These are phyloP conservation scores for Podarcis muralis DNA, from an alignment of 2,113 vertebrate genomes.

Conservation along the genomic window DNA sequence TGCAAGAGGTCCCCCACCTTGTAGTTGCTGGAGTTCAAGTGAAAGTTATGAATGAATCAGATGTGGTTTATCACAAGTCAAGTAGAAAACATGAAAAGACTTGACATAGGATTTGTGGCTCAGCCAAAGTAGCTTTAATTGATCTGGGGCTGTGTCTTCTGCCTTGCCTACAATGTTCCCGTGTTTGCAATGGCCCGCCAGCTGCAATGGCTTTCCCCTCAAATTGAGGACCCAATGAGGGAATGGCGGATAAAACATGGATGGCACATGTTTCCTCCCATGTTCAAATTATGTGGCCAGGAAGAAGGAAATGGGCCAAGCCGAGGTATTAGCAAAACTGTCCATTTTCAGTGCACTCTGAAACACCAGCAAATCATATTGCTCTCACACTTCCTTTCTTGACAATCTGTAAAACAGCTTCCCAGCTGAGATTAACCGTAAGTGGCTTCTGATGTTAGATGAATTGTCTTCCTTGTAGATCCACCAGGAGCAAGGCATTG, in stretches of 20 bases:
- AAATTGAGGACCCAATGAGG: background rate
- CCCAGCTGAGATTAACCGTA: constrained; percentile 5
- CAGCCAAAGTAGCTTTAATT: constrained; percentile 8
- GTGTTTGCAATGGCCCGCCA: background rate
- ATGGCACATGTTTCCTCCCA: background rate
- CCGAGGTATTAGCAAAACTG: background rate
- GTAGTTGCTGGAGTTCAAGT: background rate
- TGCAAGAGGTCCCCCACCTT: background rate
- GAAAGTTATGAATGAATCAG: background rate
- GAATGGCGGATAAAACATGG: background rate
- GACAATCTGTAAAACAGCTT: constrained; percentile 28
- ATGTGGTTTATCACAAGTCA: background rate
- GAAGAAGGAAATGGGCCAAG: background rate
- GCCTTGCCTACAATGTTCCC: background rate
- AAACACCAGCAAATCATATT: background rate
- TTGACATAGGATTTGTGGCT: background rate
- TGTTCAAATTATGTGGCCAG: constrained; percentile 5
- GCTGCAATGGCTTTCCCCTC: background rate
- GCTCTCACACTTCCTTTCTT: background rate
- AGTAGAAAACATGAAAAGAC: background rate
- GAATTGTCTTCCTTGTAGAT: background rate
- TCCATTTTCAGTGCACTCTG: background rate
- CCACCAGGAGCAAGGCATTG: background rate
- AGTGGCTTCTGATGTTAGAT: constrained; percentile 30
- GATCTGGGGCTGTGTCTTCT: constrained; percentile 7